These are phyloP conservation scores for Lepidocyrtinus sp. DNA, from an alignment of 2,888 invertebrate species.

Conservation along the genomic window DNA sequence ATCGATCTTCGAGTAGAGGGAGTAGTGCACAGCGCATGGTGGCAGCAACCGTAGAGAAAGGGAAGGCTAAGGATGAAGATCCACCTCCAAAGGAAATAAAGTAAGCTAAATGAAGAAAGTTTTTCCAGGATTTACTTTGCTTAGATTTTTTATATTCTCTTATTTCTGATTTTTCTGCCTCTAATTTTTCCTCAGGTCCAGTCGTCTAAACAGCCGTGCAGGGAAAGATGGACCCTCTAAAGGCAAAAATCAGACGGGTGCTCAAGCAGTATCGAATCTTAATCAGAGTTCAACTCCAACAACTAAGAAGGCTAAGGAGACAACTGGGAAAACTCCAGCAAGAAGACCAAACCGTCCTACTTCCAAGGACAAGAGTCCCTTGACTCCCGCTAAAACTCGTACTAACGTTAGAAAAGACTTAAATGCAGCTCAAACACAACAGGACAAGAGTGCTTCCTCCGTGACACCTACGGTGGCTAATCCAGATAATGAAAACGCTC, in stretches of 20 bases:
- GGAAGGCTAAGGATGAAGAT: conserved; percentile 58
- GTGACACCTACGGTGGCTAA: conserved; percentile 29
- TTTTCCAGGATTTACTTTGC: too few species aligned
- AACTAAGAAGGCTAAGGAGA: conserved; percentile 42
- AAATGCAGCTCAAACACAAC: conserved; percentile 16
- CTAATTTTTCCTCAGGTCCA: conserved; percentile 47
- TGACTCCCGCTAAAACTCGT: conserved; percentile 65
- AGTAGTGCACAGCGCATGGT: conserved; percentile 66
- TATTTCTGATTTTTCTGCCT: too few species aligned
- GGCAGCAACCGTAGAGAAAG: conserved; percentile 45
- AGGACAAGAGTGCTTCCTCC: conserved; percentile 27
- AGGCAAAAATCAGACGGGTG: conserved; percentile 40
- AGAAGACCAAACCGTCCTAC: conserved; percentile 55
- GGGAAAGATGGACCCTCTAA: conserved; percentile 29
- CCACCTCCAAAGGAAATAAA: conserved; percentile 48
- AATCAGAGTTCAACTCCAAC: too few species aligned
- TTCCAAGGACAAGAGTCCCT: conserved; percentile 62
- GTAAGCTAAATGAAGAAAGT: conserved; percentile 38
- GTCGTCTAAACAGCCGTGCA: conserved; percentile 58
- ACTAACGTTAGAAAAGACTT: conserved; percentile 64
- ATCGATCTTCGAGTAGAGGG: conserved; percentile 69
- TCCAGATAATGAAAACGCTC: conserved; percentile 67
- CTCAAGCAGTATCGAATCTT: too few species aligned
- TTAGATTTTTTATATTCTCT: too few species aligned
- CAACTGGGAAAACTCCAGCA: conserved; percentile 33